A percentile compares a stretch with the other conserved stretches of the same genome.
phyloP scores from a whole-genome alignment of 2,888 invertebrate species.

The Neria commutata region DNA sequence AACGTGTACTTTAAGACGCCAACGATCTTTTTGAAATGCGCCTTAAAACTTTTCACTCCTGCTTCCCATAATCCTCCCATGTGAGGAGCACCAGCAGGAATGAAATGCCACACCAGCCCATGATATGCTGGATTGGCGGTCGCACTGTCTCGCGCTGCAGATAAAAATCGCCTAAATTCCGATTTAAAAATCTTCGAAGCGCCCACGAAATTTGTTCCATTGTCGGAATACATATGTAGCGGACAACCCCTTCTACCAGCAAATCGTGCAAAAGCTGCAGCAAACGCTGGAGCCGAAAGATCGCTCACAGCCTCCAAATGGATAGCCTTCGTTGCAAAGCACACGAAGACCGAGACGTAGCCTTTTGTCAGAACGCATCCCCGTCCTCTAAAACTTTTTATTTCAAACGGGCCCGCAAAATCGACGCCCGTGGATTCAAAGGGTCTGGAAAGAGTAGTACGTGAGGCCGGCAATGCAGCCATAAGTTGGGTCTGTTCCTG shows the following conservation, averaged over 20 bases:
- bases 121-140: neutral
- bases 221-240: constrained; percentile 22
- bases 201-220: constrained; percentile 27
- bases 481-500: neutral
- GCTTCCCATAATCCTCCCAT: constrained; percentile 19
- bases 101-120: constrained; percentile 15
- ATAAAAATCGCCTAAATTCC: constrained; percentile 7
- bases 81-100: constrained; percentile 11
- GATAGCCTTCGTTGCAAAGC: constrained; percentile 21
- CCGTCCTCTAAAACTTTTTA: constrained; percentile 13
- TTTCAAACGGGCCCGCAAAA: neutral
- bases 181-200: constrained; percentile 15
- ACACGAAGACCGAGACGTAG: constrained; percentile 6
- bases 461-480: neutral
- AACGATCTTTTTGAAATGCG: neutral
- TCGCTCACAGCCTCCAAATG: constrained; percentile 19
- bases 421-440: neutral
- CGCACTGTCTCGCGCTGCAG: neutral
- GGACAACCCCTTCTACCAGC: constrained; percentile 20
- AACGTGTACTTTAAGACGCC: neutral
- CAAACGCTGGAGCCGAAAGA: constrained; percentile 21
- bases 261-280: constrained; percentile 24
- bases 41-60: neutral
- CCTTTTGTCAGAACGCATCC: constrained; percentile 8
- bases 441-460: neutral